These are phyloP conservation scores for Cherax quadricarinatus DNA, from an alignment of 1,140 invertebrate species.

Conservation along the genomic window DNA sequence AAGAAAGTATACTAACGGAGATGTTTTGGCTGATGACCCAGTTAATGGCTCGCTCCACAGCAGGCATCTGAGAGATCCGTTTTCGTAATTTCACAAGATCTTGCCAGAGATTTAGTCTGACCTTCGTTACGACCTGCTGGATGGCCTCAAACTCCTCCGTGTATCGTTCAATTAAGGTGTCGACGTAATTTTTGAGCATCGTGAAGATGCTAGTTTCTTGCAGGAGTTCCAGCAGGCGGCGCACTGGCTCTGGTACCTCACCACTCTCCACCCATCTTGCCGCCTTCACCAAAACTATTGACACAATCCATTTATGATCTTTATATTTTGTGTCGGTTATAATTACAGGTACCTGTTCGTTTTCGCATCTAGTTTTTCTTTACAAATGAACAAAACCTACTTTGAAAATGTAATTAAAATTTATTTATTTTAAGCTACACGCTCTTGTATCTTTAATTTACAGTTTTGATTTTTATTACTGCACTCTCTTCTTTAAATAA, in stretches of 20 bases:
- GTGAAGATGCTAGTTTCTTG: not conserved
- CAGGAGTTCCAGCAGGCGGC: not conserved
- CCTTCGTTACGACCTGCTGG: not conserved
- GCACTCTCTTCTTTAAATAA: too few relatives aligned
- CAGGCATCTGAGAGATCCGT: not conserved
- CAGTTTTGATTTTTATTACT: too few relatives aligned
- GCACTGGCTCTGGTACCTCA: constrained; percentile 4
- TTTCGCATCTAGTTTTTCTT: not conserved
- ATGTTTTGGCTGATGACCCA: not conserved
- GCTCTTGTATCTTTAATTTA: too few relatives aligned
- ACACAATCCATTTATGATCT: not conserved
- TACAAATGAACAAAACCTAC: not conserved
- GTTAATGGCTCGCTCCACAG: not conserved
- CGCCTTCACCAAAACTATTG: not conserved
- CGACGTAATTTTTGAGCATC: not conserved
- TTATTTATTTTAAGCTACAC: not conserved
- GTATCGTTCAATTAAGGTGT: not conserved
- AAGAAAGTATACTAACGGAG: not conserved
- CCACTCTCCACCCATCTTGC: constrained; percentile 20
- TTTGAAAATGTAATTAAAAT: not conserved
- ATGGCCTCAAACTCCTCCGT: not conserved
- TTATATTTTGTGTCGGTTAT: too few relatives aligned
- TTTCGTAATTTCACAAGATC: not conserved
- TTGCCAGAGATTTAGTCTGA: not conserved
- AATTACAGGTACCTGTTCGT: not conserved